Conservation (phyloP, 2,797 vertebrate species). For the Limnodromus scolopaceus region DNA sequence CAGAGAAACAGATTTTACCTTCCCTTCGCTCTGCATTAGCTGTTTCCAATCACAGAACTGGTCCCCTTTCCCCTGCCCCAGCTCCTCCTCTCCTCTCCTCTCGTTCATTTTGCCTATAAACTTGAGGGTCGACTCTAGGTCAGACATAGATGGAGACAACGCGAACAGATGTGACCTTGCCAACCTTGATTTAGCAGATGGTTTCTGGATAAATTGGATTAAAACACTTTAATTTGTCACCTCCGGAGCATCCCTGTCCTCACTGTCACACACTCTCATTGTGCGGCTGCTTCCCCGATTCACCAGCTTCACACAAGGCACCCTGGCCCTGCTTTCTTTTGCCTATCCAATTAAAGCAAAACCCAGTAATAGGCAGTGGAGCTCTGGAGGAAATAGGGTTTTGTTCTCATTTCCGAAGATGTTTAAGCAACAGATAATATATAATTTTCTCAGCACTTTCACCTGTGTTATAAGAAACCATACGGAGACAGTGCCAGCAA, state of each 20-base stretch:
- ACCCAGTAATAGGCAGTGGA: background rate
- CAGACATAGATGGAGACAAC: background rate
- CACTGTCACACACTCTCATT: background rate
- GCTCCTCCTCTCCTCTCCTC: background rate
- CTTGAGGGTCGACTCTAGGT: conserved; percentile 2
- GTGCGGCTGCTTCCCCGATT: background rate
- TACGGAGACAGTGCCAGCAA: background rate
- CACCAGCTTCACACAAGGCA: background rate
- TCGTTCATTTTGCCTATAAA: background rate
- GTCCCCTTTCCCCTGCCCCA: background rate
- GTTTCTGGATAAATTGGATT: conserved; percentile 44
- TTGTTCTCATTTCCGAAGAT: background rate
- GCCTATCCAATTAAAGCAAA: background rate
- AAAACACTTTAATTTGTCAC: conserved; percentile 49
- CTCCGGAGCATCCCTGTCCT: conserved; percentile 7
- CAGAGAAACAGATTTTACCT: background rate
- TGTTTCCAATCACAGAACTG: background rate
- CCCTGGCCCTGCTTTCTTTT: background rate
- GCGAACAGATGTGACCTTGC: background rate
- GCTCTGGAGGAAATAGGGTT: background rate
- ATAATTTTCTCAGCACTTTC: background rate
- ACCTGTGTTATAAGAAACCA: background rate
- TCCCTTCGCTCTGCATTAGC: background rate
- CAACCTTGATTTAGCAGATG: background rate
- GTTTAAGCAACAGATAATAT: background rate